phyloP scores from a whole-genome alignment of 2,113 vertebrate genomes.

The Plotosus lineatus region DNA sequence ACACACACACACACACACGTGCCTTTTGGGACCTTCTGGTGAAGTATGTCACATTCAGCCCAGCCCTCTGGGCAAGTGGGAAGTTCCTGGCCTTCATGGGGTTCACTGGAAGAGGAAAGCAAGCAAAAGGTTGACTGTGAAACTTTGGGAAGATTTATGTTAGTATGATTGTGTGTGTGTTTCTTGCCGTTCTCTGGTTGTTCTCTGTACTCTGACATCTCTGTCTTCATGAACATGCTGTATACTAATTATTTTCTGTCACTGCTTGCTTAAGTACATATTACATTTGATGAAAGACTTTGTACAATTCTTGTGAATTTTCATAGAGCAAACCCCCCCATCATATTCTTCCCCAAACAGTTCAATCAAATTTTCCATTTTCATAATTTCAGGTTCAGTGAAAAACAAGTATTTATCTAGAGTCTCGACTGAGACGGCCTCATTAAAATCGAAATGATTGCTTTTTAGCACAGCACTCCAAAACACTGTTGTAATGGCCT shows the following conservation, averaged over 20 bases:
- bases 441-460: constrained; percentile 45
- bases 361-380: constrained; percentile 27
- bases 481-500: constrained; percentile 33
- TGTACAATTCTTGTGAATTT: constrained; percentile 26
- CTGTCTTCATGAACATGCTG: constrained; percentile 4
- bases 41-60: constrained; percentile 33
- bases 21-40: constrained; percentile 55
- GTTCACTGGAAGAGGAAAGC: constrained; percentile 9
- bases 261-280: constrained; percentile 30
- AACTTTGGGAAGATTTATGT: constrained; percentile 28
- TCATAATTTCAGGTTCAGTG: constrained; percentile 6
- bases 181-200: not conserved
- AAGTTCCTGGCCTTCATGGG: constrained; percentile 39
- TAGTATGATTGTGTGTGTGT: not conserved
- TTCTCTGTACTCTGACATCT: not conserved
- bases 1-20: constrained; percentile 25
- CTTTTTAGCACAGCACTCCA: constrained; percentile 10
- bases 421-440: constrained; percentile 13
- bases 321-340: constrained; percentile 16
- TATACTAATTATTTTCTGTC: constrained; percentile 32
- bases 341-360: constrained; percentile 31
- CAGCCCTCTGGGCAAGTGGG: constrained; percentile 19
- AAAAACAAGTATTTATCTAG: constrained; percentile 14
- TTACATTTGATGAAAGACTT: constrained; percentile 28
- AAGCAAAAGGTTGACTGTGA: constrained; percentile 36